phyloP scores from a whole-genome alignment of 2,888 invertebrate genomes.

The Encarsia formosa region DNA sequence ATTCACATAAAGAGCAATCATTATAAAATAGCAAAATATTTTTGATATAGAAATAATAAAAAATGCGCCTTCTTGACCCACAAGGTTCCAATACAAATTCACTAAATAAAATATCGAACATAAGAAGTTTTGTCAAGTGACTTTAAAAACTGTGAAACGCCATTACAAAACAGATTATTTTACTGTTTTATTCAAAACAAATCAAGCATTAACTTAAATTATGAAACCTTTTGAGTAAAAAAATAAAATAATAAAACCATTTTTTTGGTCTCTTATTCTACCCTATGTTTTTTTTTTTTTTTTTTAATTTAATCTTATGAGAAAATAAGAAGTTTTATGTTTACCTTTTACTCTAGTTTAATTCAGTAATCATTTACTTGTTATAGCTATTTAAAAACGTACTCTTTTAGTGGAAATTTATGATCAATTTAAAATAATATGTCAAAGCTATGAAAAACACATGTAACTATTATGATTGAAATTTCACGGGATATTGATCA shows the following conservation, averaged over 20 bases:
- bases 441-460: too few relatives aligned
- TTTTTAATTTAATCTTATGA: constrained; percentile 5
- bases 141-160: constrained; percentile 16
- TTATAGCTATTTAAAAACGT: too few relatives aligned
- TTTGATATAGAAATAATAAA: constrained; percentile 27
- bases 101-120: constrained; percentile 9
- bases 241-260: constrained; percentile 20
- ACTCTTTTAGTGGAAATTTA: too few relatives aligned
- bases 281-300: not conserved
- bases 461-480: too few relatives aligned
- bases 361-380: too few relatives aligned
- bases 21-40: constrained; percentile 23
- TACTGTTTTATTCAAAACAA: constrained; percentile 16
- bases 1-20: constrained; percentile 13
- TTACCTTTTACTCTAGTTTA: too few relatives aligned
- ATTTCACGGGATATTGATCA: too few relatives aligned
- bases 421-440: too few relatives aligned
- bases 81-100: constrained; percentile 14
- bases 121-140: constrained; percentile 7
- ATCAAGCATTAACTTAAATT: constrained; percentile 23
- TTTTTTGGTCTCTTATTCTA: constrained; percentile 13
- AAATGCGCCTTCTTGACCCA: constrained; percentile 24
- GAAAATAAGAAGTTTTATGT: too few relatives aligned
- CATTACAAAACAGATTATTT: constrained; percentile 17
- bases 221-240: constrained; percentile 19